Conservation (phyloP, 2,888 invertebrate genomes). For the Pheosia gnoma region DNA sequence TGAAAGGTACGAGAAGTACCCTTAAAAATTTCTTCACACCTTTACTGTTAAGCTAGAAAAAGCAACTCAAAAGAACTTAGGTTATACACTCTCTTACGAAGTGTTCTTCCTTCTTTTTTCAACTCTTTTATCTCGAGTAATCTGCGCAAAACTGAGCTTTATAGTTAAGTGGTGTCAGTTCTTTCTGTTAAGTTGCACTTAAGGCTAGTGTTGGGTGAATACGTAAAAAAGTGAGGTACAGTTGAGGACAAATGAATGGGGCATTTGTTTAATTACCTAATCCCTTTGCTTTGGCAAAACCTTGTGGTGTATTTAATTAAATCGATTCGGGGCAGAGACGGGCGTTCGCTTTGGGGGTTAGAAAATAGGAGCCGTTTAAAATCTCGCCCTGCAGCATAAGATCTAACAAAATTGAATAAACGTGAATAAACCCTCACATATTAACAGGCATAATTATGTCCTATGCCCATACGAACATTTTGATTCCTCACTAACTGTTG, state of each 20-base stretch:
- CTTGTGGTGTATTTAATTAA: background rate
- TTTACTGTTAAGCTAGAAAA: background rate
- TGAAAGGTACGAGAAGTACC: background rate
- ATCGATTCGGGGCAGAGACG: background rate
- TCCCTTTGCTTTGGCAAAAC: background rate
- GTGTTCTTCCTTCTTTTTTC: background rate
- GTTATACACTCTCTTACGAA: background rate
- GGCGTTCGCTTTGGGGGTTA: background rate
- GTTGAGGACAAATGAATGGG: conserved; percentile 1
- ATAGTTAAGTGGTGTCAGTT: conserved; percentile 11
- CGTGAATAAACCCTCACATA: too few relatives aligned
- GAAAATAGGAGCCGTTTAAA: too few relatives aligned
- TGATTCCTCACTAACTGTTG: too few relatives aligned
- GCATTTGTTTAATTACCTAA: background rate
- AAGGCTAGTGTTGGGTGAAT: background rate
- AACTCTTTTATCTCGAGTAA: background rate
- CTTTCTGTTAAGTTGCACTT: background rate
- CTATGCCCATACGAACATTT: too few relatives aligned
- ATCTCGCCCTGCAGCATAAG: too few relatives aligned
- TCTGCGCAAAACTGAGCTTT: conserved; percentile 15
- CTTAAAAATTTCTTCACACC: background rate
- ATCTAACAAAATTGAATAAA: too few relatives aligned
- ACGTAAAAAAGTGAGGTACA: background rate
- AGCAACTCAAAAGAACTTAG: too few relatives aligned
- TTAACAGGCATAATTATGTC: too few relatives aligned